Conservation (phyloP, 2,797 vertebrate species). For the Spondyliosoma cantharus region DNA sequence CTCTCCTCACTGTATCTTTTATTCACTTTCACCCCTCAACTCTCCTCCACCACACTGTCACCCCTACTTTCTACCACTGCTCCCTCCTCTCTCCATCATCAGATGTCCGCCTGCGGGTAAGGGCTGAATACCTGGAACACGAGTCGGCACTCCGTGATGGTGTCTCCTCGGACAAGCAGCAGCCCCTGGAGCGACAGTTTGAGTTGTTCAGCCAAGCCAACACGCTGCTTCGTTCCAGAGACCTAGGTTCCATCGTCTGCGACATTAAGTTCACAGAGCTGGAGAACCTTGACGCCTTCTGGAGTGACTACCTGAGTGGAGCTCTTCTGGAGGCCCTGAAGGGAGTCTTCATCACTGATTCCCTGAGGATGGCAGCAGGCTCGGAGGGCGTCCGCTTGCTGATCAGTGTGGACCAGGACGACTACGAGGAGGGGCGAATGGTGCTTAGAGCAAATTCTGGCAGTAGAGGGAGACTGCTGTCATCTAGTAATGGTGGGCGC, state of each 20-base stretch:
- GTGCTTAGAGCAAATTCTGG: constrained; percentile 74
- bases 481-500: constrained; percentile 37
- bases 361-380: constrained; percentile 89
- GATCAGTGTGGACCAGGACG: constrained; percentile 94
- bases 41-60: constrained; percentile 19
- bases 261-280: constrained; percentile 95
- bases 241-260: constrained; percentile 92
- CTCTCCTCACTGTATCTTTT: constrained; percentile 18
- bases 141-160: constrained; percentile 88
- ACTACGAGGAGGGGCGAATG: constrained; percentile 90
- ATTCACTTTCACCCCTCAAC: constrained; percentile 15
- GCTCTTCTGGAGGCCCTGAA: constrained; percentile 92
- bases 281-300: constrained; percentile 94
- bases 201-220: constrained; percentile 91
- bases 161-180: constrained; percentile 89
- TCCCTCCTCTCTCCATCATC: constrained; percentile 56
- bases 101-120: constrained; percentile 92
- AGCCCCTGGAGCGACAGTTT: constrained; percentile 91
- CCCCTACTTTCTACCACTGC: constrained; percentile 30
- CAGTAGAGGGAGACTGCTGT: constrained; percentile 16
- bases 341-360: constrained; percentile 94
- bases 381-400: constrained; percentile 90
- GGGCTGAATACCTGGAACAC: constrained; percentile 92
- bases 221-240: constrained; percentile 88
- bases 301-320: constrained; percentile 93